Evolutionary conservation across 2,113 vertebrate genomes (phyloP).

Genomic region (Brienomyrus brachyistius): DNA sequence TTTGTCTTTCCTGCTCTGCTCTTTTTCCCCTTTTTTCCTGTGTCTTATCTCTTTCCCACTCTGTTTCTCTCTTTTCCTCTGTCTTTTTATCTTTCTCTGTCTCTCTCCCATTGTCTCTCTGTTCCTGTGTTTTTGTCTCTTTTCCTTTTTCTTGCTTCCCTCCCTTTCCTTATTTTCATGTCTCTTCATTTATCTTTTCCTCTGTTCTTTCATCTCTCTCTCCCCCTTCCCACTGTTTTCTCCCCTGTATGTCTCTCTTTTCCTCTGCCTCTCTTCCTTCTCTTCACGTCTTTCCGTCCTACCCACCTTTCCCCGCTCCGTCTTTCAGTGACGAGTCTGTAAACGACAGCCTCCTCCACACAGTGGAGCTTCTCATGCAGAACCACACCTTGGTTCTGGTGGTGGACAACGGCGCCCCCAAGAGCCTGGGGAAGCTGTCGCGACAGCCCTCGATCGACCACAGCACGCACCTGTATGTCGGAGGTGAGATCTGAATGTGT

Average conservation of each 20-base stretch:
- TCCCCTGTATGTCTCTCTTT: background rate
- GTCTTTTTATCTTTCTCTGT: background rate
- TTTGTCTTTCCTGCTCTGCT: too few relatives aligned
- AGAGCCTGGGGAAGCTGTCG: constrained; percentile 88
- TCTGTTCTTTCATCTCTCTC: background rate
- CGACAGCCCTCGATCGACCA: constrained; percentile 76
- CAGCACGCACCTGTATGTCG: constrained; percentile 88
- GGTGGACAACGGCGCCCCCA: constrained; percentile 86
- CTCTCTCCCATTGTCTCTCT: background rate
- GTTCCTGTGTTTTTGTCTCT: background rate
- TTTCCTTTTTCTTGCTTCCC: background rate
- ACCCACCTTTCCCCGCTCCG: background rate
- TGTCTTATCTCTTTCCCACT: too few relatives aligned
- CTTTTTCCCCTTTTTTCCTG: too few relatives aligned
- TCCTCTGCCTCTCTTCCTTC: background rate
- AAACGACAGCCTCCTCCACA: constrained; percentile 91
- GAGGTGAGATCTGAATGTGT: constrained; percentile 62
- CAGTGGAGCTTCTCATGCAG: constrained; percentile 84
- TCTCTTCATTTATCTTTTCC: background rate
- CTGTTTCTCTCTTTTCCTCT: background rate
- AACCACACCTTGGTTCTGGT: constrained; percentile 90
- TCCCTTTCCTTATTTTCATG: background rate
- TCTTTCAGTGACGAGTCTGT: constrained; percentile 84
- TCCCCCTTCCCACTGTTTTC: background rate
- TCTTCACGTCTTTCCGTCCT: background rate